Conservation (phyloP, 2,797 vertebrate species). For the Anas bahamensis region DNA sequence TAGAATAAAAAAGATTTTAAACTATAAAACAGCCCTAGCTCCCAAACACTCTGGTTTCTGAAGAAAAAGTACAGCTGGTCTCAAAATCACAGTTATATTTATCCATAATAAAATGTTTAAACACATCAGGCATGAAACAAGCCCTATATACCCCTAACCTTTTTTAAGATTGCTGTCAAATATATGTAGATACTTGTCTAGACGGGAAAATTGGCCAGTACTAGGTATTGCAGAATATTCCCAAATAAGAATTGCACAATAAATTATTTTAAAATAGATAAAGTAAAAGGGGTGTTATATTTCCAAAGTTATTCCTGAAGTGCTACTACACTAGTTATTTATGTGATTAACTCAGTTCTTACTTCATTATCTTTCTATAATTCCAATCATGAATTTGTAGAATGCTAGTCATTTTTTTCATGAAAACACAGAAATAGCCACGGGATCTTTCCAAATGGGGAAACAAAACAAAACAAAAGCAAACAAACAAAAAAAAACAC, state of each 20-base stretch:
- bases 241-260: background rate
- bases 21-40: background rate
- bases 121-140: background rate
- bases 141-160: background rate
- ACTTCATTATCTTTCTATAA: background rate
- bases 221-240: background rate
- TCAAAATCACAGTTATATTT: background rate
- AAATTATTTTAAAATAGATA: background rate
- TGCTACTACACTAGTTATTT: background rate
- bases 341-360: background rate
- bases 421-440: background rate
- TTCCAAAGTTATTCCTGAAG: background rate
- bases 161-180: background rate
- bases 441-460: background rate
- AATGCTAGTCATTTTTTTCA: background rate
- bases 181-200: background rate
- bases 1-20: background rate
- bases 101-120: background rate
- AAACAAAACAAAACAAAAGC: background rate
- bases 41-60: background rate
- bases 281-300: background rate
- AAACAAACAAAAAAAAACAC: background rate
- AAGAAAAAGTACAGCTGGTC: background rate
- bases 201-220: background rate
- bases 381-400: background rate